These are phyloP conservation scores for Pedetes capensis DNA, from an alignment of 2,113 vertebrate species.

Conservation along the genomic window DNA sequence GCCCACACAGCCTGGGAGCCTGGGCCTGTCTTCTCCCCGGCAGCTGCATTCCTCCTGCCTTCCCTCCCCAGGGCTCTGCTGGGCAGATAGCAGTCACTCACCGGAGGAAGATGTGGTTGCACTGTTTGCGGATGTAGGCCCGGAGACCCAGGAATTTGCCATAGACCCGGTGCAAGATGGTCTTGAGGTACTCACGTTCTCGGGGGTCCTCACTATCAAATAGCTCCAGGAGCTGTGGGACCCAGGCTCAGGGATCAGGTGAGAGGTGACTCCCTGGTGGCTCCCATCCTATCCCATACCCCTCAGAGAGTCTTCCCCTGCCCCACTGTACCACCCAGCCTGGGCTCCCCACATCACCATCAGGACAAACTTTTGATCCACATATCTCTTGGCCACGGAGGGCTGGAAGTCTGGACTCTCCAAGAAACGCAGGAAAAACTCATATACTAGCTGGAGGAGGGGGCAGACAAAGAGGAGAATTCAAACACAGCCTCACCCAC, in stretches of 20 bases:
- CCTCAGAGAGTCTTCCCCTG: neutral
- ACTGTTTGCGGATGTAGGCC: conserved; percentile 95
- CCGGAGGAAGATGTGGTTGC: conserved; percentile 96
- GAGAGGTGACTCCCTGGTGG: neutral
- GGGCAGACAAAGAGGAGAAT: neutral
- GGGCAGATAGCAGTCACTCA: conserved; percentile 63
- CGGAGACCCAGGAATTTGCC: conserved; percentile 94
- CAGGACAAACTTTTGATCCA: conserved; percentile 95
- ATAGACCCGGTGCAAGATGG: conserved; percentile 94
- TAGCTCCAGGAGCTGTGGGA: conserved; percentile 90
- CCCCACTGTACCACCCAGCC: neutral
- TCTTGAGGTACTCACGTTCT: conserved; percentile 95
- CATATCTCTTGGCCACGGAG: conserved; percentile 94
- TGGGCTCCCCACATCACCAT: conserved; percentile 84
- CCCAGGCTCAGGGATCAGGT: neutral
- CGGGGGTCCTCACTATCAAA: conserved; percentile 95
- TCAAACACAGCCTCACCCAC: neutral
- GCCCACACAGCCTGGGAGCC: neutral
- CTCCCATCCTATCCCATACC: neutral
- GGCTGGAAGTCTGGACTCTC: conserved; percentile 96
- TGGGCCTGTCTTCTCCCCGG: neutral
- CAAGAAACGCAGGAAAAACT: conserved; percentile 95
- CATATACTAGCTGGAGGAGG: conserved; percentile 89
- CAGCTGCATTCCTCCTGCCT: too few relatives aligned
- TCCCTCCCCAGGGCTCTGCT: neutral